phyloP scores from a whole-genome alignment of 2,113 vertebrate genomes.

The Psephotus haematonotus region DNA sequence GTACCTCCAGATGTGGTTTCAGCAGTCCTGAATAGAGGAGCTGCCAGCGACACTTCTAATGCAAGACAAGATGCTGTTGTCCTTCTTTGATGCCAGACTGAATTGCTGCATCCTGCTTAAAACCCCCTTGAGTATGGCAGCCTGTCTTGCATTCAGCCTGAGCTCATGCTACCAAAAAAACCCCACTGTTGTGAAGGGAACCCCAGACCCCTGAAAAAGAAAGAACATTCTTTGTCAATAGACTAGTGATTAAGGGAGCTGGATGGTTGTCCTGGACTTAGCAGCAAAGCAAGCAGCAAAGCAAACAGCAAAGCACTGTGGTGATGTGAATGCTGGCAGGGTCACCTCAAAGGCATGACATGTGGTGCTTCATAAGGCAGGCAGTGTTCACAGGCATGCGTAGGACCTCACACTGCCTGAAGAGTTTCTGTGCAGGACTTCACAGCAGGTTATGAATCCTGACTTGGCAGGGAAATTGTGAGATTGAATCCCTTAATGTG shows the following conservation, averaged over 20 bases:
- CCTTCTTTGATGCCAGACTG: background rate
- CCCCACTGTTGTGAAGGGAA: background rate
- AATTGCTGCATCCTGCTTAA: background rate
- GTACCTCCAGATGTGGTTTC: background rate
- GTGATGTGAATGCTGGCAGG: background rate
- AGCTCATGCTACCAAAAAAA: background rate
- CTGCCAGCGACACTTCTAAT: background rate
- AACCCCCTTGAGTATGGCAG: background rate
- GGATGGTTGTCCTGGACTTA: background rate
- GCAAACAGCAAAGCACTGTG: background rate
- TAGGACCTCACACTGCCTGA: background rate
- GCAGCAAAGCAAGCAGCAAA: background rate
- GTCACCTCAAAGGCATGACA: background rate
- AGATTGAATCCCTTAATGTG: background rate
- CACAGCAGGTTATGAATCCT: background rate
- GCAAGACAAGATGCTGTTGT: background rate
- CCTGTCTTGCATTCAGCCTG: background rate
- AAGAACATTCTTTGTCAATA: background rate
- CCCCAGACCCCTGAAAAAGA: background rate
- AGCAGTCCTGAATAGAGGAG: background rate
- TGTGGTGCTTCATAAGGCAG: background rate
- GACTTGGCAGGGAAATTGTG: background rate
- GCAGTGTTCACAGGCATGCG: background rate
- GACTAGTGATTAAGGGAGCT: background rate
- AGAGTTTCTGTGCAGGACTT: background rate